Evolutionary conservation across 2,888 invertebrate genomes (phyloP).

Genomic region (Bombyx huttoni): DNA sequence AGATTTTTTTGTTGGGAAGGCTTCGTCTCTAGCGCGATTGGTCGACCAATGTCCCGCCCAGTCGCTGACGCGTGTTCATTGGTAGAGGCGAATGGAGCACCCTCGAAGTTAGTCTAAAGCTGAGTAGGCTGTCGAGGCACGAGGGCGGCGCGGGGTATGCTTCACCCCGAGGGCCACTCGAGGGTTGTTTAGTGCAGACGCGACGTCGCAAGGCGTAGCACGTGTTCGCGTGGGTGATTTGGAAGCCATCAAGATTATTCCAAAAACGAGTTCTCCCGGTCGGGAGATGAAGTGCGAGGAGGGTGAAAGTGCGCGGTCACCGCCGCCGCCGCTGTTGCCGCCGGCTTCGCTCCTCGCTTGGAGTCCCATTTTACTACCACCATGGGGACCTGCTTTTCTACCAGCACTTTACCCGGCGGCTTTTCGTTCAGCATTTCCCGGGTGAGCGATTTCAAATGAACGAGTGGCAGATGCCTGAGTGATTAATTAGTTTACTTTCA

Average conservation of each 20-base stretch:
- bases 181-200: constrained; percentile 70
- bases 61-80: constrained; percentile 36
- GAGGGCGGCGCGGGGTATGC: constrained; percentile 68
- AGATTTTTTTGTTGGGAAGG: constrained; percentile 64
- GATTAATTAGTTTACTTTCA: no score
- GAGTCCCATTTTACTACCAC: constrained; percentile 82
- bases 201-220: constrained; percentile 65
- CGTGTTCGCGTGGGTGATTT: constrained; percentile 50
- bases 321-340: constrained; percentile 60
- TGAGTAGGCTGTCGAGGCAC: constrained; percentile 70
- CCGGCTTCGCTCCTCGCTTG: constrained; percentile 79
- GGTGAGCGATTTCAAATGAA: constrained; percentile 66
- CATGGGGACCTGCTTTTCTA: constrained; percentile 81
- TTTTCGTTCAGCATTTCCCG: constrained; percentile 79
- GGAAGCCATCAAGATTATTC: constrained; percentile 58
- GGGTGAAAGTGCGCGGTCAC: constrained; percentile 51
- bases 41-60: constrained; percentile 50
- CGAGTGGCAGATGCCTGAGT: no score
- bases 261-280: constrained; percentile 64
- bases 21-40: constrained; percentile 41
- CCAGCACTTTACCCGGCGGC: constrained; percentile 82
- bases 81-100: constrained; percentile 57
- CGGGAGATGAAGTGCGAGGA: constrained; percentile 70
- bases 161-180: constrained; percentile 71
- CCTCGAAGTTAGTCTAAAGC: constrained; percentile 56